phyloP scores from a whole-genome alignment of 2,888 invertebrate species.

The Trilocha varians region DNA sequence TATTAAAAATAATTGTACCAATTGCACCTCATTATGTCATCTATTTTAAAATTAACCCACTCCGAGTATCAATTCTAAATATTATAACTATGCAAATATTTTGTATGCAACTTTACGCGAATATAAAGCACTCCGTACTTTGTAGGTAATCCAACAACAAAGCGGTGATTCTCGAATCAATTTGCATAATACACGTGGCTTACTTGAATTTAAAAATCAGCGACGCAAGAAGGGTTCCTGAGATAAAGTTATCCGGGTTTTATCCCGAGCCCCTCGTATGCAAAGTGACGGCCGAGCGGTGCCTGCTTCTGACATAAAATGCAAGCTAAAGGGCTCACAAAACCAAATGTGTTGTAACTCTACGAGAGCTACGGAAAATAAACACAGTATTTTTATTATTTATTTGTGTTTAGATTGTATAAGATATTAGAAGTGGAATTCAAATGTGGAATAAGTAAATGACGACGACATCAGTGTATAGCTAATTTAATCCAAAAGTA shows the following conservation, averaged over 20 bases:
- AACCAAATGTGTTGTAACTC: slow-evolving; percentile 3
- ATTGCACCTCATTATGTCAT: no score
- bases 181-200: slow-evolving; percentile 46
- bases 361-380: not conserved
- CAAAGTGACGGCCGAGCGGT: slow-evolving; percentile 35
- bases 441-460: no score
- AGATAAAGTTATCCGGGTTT: slow-evolving; percentile 47
- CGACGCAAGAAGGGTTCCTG: slow-evolving; percentile 36
- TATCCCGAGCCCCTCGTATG: slow-evolving; percentile 37
- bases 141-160: slow-evolving; percentile 1
- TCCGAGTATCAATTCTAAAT: no score
- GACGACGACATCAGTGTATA: no score
- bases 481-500: no score
- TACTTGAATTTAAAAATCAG: slow-evolving; percentile 50
- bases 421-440: no score
- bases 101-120: no score
- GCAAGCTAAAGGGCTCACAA: slow-evolving; percentile 29
- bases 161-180: slow-evolving; percentile 38
- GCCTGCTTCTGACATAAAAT: slow-evolving; percentile 38
- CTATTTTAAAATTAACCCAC: no score
- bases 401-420: not conserved
- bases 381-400: not conserved
- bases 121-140: not conserved
- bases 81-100: no score
- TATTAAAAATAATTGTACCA: no score